Conservation (phyloP, 2,113 vertebrate genomes). For the Platysternon megacephalum region DNA sequence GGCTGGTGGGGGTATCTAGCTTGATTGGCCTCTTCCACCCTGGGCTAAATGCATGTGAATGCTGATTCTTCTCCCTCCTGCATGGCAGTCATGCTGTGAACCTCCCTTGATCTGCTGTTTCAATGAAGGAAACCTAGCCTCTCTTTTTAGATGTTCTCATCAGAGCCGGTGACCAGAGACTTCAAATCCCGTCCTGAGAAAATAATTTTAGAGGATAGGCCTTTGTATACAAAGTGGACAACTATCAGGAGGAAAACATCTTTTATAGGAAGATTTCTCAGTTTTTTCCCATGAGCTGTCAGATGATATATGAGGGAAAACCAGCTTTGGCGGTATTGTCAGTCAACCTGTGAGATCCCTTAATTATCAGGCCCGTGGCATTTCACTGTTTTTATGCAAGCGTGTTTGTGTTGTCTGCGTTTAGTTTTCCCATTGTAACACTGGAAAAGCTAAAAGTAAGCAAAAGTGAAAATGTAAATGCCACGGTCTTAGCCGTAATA, state of each 20-base stretch:
- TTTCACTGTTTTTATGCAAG: conserved; percentile 39
- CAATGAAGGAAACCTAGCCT: not conserved
- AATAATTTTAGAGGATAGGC: not conserved
- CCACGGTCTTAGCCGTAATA: conserved; percentile 70
- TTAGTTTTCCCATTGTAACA: conserved; percentile 68
- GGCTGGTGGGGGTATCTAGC: not conserved
- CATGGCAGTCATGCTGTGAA: not conserved
- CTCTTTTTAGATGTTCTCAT: not conserved
- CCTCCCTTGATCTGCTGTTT: not conserved
- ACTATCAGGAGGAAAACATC: rapidly evolving
- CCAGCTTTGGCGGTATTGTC: conserved; percentile 1
- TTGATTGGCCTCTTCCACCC: not conserved
- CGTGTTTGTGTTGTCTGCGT: conserved; percentile 51
- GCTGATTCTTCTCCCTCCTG: not conserved
- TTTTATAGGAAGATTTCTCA: not conserved
- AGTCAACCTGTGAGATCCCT: not conserved
- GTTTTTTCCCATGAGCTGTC: not conserved
- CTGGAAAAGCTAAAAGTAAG: conserved; percentile 65
- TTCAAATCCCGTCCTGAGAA: not conserved
- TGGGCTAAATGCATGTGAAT: not conserved
- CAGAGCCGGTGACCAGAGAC: not conserved
- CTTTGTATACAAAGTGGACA: not conserved
- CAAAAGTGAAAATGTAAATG: conserved; percentile 71
- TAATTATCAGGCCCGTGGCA: conserved; percentile 33
- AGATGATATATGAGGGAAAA: not conserved